Conservation (phyloP, 2,797 vertebrate species). For the Typhlichthys eigenmanni region DNA sequence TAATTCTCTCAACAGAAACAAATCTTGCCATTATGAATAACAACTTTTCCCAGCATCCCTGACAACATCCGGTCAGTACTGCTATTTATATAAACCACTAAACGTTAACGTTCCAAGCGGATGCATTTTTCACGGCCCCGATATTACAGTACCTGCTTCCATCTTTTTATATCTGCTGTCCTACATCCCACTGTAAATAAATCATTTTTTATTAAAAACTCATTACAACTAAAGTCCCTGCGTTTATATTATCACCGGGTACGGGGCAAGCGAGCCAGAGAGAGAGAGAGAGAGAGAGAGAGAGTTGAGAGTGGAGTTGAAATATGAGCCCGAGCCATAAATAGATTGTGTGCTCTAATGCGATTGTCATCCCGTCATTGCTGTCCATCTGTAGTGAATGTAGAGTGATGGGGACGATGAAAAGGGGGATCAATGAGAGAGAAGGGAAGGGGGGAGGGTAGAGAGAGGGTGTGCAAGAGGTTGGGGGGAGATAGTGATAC, state of each 20-base stretch:
- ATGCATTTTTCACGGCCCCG: conserved; percentile 38
- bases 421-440: conserved; percentile 69
- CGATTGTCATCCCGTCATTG: conserved; percentile 76
- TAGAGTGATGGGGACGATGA: conserved; percentile 75
- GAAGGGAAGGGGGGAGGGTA: conserved; percentile 25
- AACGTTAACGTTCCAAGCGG: conserved; percentile 37
- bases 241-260: conserved; percentile 65
- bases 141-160: conserved; percentile 48
- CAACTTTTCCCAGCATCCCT: no score
- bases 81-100: conserved; percentile 34
- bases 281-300: not conserved
- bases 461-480: conserved; percentile 34
- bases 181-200: conserved; percentile 71
- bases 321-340: conserved; percentile 76
- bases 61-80: not conserved
- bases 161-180: conserved; percentile 48
- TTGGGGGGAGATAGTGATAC: conserved; percentile 34
- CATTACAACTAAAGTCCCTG: conserved; percentile 74
- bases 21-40: no score
- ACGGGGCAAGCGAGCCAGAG: conserved; percentile 13
- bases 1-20: no score
- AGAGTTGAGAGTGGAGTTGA: conserved; percentile 54
- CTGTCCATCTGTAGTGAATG: conserved; percentile 75
- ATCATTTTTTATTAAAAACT: conserved; percentile 82
- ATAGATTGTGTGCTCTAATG: conserved; percentile 78